phyloP scores from a whole-genome alignment of 1,140 invertebrate genomes.

The Zaprionus camerounensis region DNA sequence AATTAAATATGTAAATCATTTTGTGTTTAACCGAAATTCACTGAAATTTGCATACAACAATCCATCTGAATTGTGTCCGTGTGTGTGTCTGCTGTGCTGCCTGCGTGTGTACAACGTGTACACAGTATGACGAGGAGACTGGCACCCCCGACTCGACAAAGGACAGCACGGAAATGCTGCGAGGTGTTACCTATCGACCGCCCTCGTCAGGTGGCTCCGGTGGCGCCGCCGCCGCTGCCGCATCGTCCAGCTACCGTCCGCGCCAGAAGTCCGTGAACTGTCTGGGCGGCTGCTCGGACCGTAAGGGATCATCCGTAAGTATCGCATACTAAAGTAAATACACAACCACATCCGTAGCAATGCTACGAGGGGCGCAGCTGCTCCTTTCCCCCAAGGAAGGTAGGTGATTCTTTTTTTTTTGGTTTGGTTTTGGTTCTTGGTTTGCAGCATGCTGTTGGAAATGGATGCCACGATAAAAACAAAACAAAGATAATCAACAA shows the following conservation, averaged over 20 bases:
- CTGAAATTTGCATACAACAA: constrained; percentile 74
- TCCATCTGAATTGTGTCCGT: constrained; percentile 9
- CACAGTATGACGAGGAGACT: constrained; percentile 85
- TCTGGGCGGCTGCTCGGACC: constrained; percentile 86
- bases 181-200: constrained; percentile 85
- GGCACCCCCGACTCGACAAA: constrained; percentile 85
- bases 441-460: constrained; percentile 44
- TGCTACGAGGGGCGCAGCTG: background rate
- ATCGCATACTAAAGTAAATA: constrained; percentile 22
- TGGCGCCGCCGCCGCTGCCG: constrained; percentile 54
- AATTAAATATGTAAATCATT: constrained; percentile 83
- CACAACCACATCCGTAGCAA: background rate
- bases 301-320: constrained; percentile 87
- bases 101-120: constrained; percentile 5
- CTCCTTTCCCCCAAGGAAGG: constrained; percentile 24
- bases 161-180: constrained; percentile 83
- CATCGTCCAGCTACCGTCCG: constrained; percentile 52
- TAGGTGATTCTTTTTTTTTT: background rate
- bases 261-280: constrained; percentile 85
- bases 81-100: constrained; percentile 3
- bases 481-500: constrained; percentile 10
- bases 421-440: constrained; percentile 22
- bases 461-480: constrained; percentile 21
- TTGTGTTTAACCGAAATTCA: constrained; percentile 80
- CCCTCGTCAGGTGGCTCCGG: constrained; percentile 75